Evolutionary conservation across 2,888 invertebrate genomes (phyloP).

Genomic region (Agrotis ipsilon): DNA sequence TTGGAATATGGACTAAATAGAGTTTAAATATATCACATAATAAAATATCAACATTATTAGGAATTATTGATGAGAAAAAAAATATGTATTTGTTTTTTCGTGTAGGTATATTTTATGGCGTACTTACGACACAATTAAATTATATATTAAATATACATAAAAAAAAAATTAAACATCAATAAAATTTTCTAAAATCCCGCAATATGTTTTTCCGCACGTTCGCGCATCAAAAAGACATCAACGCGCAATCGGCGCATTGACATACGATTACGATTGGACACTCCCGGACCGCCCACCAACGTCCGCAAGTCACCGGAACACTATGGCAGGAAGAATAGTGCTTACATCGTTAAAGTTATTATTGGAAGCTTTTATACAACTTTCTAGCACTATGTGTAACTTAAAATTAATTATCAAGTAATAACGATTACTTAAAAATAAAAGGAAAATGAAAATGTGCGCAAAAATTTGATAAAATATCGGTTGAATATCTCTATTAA

Average conservation of each 20-base stretch:
- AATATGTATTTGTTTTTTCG: no score
- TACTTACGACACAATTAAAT: background rate
- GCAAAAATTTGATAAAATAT: background rate
- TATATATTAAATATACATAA: background rate
- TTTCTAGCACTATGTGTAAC: background rate
- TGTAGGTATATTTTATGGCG: no score
- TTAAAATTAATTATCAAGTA: no score
- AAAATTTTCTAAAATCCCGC: background rate
- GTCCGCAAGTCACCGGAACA: constrained; percentile 39
- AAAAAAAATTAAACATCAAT: background rate
- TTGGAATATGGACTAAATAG: background rate
- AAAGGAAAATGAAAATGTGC: no score
- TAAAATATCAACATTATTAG: no score
- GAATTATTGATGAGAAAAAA: no score
- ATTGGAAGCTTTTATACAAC: constrained; percentile 5
- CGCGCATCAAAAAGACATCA: constrained; percentile 82
- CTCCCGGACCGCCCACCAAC: constrained; percentile 1
- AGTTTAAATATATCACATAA: background rate
- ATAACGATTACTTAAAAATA: no score
- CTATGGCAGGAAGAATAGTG: constrained; percentile 3
- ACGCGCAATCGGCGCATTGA: constrained; percentile 65
- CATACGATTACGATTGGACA: constrained; percentile 16
- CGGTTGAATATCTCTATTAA: background rate
- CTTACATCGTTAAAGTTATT: background rate
- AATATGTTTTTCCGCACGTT: constrained; percentile 5